phyloP scores from a whole-genome alignment of 2,888 invertebrate genomes.

The Callosobruchus maculatus region DNA sequence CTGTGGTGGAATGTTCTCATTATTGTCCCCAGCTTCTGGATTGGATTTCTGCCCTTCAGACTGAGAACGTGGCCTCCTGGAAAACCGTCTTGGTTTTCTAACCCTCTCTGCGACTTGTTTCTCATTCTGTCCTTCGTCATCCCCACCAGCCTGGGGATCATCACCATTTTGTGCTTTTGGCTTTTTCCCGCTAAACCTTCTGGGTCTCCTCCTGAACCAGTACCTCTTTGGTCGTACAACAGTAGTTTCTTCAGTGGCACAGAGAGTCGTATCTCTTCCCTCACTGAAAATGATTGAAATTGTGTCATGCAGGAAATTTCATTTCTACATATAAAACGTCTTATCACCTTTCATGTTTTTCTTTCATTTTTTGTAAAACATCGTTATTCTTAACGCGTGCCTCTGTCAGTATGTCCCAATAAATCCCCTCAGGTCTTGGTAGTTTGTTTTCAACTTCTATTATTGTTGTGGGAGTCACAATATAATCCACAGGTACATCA shows the following conservation, averaged over 20 bases:
- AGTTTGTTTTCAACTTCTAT: slow-evolving; percentile 58
- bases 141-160: background rate
- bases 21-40: slow-evolving; percentile 7
- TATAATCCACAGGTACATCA: slow-evolving; percentile 82
- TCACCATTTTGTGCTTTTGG: background rate
- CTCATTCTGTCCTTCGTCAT: background rate
- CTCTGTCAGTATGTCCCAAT: slow-evolving; percentile 74
- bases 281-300: slow-evolving; percentile 9
- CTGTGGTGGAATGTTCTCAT: slow-evolving; percentile 15
- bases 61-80: slow-evolving; percentile 2
- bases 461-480: slow-evolving; percentile 79
- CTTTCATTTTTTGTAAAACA: slow-evolving; percentile 65
- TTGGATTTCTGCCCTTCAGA: background rate
- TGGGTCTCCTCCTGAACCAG: background rate
- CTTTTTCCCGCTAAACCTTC: background rate
- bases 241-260: slow-evolving; percentile 1
- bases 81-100: background rate
- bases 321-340: slow-evolving; percentile 34
- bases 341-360: slow-evolving; percentile 61
- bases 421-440: slow-evolving; percentile 68
- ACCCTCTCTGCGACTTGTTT: background rate
- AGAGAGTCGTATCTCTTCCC: slow-evolving; percentile 12
- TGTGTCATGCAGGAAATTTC: background rate
- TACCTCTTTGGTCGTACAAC: background rate
- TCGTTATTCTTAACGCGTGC: slow-evolving; percentile 71